Percentiles rank a stretch among this genome's conserved stretches.
Evolutionary conservation across 1,140 invertebrate genomes (phyloP).

Genomic region (Heterodera schachtii): DNA sequence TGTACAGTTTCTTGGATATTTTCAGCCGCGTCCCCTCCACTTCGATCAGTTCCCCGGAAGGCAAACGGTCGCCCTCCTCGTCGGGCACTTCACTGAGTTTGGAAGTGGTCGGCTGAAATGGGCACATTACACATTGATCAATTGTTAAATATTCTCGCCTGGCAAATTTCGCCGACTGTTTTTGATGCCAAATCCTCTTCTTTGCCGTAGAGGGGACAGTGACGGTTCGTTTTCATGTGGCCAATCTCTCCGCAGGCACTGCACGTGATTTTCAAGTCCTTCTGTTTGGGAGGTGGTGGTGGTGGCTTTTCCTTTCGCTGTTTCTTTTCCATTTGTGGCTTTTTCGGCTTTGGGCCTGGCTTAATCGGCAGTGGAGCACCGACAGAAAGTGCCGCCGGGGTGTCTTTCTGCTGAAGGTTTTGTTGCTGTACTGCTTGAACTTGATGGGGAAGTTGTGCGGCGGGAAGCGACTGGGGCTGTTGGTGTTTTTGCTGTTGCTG

Average conservation of each 20-base stretch:
- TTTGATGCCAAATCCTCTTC: conserved; percentile 70
- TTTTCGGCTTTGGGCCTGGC: conserved; percentile 39
- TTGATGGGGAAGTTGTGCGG: background rate
- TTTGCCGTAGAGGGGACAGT: conserved; percentile 87
- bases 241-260: conserved; percentile 86
- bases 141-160: background rate
- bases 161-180: conserved; percentile 56
- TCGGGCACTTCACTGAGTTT: conserved; percentile 17
- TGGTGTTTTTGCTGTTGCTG: conserved; percentile 1
- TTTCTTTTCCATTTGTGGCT: conserved; percentile 45
- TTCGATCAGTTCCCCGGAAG: conserved; percentile 44
- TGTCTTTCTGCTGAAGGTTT: background rate
- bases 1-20: conserved; percentile 54
- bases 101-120: conserved; percentile 20
- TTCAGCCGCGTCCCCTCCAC: conserved; percentile 53
- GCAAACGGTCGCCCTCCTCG: conserved; percentile 20
- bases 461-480: background rate
- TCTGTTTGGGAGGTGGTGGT: conserved; percentile 75
- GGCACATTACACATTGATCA: too few relatives aligned
- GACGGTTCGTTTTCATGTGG: conserved; percentile 89
- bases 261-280: conserved; percentile 75
- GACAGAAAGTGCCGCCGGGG: background rate
- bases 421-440: conserved; percentile 2
- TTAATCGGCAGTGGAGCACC: background rate
- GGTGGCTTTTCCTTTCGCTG: conserved; percentile 81